Conservation (phyloP, 2,888 invertebrate species). For the Luperina nickerlii region DNA sequence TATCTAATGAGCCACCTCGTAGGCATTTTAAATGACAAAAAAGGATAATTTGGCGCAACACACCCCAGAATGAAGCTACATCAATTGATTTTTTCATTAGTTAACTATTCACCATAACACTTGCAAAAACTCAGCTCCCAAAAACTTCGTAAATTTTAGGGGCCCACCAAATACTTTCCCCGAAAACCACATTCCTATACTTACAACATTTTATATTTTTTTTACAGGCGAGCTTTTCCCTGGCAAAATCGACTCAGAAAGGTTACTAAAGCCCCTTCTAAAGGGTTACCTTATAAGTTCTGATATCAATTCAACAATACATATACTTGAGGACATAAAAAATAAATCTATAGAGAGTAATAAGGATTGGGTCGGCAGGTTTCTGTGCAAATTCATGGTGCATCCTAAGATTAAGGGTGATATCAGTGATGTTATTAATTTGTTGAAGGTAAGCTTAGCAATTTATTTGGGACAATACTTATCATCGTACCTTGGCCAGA, state of each 20-base stretch:
- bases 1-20: background rate
- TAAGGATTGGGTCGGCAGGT: constrained; percentile 90
- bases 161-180: too few relatives aligned
- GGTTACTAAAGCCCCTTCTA: constrained; percentile 85
- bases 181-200: background rate
- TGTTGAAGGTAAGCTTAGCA: constrained; percentile 81
- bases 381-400: constrained; percentile 87
- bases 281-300: constrained; percentile 86
- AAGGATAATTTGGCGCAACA: background rate
- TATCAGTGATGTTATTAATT: constrained; percentile 78
- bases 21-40: background rate
- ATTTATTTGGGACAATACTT: background rate
- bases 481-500: too few relatives aligned
- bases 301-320: constrained; percentile 85
- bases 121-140: background rate
- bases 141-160: background rate
- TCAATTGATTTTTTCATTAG: background rate
- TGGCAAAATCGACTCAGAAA: constrained; percentile 88
- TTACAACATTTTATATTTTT: background rate
- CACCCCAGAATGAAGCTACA: background rate
- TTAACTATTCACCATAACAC: background rate
- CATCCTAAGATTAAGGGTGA: constrained; percentile 84
- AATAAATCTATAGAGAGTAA: constrained; percentile 82
- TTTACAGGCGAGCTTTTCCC: constrained; percentile 84
- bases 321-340: constrained; percentile 86